phyloP scores from a whole-genome alignment of 2,113 vertebrate species.

The Carassius gibelio region DNA sequence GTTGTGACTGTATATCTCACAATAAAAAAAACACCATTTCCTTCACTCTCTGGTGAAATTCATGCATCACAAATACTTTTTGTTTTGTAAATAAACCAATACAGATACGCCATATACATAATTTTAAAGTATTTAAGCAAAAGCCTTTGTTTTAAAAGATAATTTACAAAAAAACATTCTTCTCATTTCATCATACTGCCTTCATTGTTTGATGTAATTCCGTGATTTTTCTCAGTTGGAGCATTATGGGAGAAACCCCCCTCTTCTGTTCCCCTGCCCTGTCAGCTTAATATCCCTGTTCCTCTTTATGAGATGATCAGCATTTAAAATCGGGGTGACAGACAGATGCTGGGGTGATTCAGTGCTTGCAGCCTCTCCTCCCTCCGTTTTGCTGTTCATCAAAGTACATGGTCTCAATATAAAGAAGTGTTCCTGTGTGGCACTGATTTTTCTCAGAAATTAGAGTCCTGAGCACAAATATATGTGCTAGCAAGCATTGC shows the following conservation, averaged over 20 bases:
- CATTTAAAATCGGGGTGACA: slow-evolving; percentile 32
- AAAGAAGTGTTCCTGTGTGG: not conserved
- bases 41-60: not conserved
- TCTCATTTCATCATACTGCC: not conserved
- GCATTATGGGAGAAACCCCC: not conserved
- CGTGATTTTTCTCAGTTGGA: not conserved
- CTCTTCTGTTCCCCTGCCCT: not conserved
- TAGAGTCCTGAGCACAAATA: not conserved
- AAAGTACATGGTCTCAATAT: not conserved
- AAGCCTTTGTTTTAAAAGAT: not conserved
- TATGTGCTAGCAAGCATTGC: not conserved
- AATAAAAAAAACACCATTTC: not conserved
- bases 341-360: slow-evolving; percentile 18
- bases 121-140: too few relatives aligned
- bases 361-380: not conserved
- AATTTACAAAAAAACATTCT: not conserved
- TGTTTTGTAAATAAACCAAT: not conserved
- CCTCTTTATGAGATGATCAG: slow-evolving; percentile 17
- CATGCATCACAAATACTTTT: not conserved
- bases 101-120: not conserved
- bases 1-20: not conserved
- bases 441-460: slow-evolving; percentile 1
- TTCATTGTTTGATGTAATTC: not conserved
- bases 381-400: slow-evolving; percentile 6
- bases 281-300: not conserved